Evolutionary conservation across 2,113 vertebrate species (phyloP).

Genomic region (Chunga burmeisteri): DNA sequence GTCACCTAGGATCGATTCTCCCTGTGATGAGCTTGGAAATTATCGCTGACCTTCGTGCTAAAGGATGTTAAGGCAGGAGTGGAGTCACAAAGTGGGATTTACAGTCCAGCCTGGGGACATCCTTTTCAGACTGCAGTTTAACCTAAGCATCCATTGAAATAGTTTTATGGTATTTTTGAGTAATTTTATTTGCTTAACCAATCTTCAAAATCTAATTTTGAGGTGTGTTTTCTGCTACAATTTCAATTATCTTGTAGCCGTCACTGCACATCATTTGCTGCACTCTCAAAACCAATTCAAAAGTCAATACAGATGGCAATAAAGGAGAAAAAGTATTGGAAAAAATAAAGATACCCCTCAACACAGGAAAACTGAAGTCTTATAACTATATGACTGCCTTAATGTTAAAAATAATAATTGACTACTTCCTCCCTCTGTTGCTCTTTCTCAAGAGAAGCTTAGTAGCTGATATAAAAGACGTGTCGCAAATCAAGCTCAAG

Average conservation of each 20-base stretch:
- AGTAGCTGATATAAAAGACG: neutral
- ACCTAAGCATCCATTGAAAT: neutral
- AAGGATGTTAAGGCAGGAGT: neutral
- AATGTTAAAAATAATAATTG: neutral
- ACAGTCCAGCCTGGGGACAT: neutral
- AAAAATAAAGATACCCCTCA: neutral
- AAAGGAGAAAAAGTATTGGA: neutral
- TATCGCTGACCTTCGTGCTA: neutral
- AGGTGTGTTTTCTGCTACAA: neutral
- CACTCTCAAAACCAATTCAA: neutral
- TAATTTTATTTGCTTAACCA: neutral
- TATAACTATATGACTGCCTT: neutral
- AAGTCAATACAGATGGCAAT: neutral
- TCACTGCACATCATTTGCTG: neutral
- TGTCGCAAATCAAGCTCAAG: neutral
- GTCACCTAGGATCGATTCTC: neutral
- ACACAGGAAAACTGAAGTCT: neutral
- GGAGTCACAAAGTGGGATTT: neutral
- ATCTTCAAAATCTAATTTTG: neutral
- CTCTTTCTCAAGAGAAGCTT: neutral
- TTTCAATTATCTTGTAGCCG: neutral
- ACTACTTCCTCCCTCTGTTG: neutral
- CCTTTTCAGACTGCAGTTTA: neutral
- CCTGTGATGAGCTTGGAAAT: neutral
- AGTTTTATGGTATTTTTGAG: neutral